These are phyloP conservation scores for Mactromeris polynyma DNA, from an alignment of 2,888 invertebrate genomes.

Conservation along the genomic window DNA sequence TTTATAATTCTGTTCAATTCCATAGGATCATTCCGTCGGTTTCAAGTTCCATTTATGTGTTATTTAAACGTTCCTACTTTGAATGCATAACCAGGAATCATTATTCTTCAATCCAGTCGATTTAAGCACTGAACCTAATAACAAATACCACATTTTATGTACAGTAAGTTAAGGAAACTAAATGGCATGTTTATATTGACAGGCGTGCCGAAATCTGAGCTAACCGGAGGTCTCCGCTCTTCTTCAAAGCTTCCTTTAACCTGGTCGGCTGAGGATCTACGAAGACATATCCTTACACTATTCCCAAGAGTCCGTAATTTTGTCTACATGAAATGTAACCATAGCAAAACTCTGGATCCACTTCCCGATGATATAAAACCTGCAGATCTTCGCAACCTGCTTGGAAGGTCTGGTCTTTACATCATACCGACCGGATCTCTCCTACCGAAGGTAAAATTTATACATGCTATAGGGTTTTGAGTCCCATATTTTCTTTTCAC, in stretches of 20 bases:
- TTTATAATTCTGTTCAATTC: no score
- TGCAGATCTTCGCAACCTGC: conserved; percentile 57
- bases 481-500: no score
- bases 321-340: conserved; percentile 67
- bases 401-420: conserved; percentile 66
- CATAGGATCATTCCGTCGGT: no score
- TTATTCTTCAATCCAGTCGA: no score
- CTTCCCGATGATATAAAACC: conserved; percentile 68
- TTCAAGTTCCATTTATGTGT: no score
- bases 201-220: conserved; percentile 66
- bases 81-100: no score
- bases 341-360: conserved; percentile 63
- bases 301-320: conserved; percentile 64
- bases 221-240: conserved; percentile 63
- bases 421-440: conserved; percentile 63
- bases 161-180: no score
- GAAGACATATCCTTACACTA: conserved; percentile 52
- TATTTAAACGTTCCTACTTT: no score
- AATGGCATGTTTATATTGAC: background rate
- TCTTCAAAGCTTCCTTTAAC: conserved; percentile 68
- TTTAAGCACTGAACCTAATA: no score
- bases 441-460: conserved; percentile 56
- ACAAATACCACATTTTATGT: no score
- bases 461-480: no score
- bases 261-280: conserved; percentile 62